Evolutionary conservation across 2,113 vertebrate species (phyloP).

Genomic region (Caranx melampygus): DNA sequence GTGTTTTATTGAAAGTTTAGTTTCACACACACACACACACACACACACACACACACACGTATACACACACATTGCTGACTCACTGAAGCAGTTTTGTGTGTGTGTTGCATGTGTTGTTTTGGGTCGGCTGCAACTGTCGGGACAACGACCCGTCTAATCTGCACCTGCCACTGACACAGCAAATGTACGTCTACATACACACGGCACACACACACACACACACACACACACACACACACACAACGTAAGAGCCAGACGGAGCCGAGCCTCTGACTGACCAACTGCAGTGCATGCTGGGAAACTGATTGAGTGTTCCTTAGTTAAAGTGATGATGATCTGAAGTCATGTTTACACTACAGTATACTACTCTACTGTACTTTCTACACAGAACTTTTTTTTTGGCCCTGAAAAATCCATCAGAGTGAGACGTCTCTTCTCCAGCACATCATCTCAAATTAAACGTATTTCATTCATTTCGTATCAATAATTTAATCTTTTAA

Average conservation of each 20-base stretch:
- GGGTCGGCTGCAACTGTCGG: constrained; percentile 73
- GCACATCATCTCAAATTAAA: too few relatives aligned
- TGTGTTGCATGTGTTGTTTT: constrained; percentile 70
- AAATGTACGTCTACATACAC: constrained; percentile 61
- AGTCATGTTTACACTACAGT: too few relatives aligned
- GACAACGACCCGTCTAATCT: constrained; percentile 71
- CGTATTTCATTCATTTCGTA: too few relatives aligned
- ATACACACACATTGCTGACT: constrained; percentile 49
- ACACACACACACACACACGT: constrained; percentile 4
- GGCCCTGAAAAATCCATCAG: too few relatives aligned
- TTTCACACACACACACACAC: not conserved
- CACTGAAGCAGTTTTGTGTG: constrained; percentile 35
- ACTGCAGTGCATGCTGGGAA: constrained; percentile 56
- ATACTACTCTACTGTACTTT: too few relatives aligned
- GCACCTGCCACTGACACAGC: constrained; percentile 83
- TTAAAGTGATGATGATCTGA: too few relatives aligned
- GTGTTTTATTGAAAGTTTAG: not conserved
- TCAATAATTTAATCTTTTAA: too few relatives aligned
- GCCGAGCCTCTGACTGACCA: constrained; percentile 21
- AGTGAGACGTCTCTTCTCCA: too few relatives aligned
- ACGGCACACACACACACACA: constrained; percentile 54
- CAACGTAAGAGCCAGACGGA: constrained; percentile 48
- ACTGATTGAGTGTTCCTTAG: not conserved
- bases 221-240: constrained; percentile 34
- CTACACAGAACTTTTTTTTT: too few relatives aligned